phyloP scores from a whole-genome alignment of 2,113 vertebrate species.

The Gallinago media region DNA sequence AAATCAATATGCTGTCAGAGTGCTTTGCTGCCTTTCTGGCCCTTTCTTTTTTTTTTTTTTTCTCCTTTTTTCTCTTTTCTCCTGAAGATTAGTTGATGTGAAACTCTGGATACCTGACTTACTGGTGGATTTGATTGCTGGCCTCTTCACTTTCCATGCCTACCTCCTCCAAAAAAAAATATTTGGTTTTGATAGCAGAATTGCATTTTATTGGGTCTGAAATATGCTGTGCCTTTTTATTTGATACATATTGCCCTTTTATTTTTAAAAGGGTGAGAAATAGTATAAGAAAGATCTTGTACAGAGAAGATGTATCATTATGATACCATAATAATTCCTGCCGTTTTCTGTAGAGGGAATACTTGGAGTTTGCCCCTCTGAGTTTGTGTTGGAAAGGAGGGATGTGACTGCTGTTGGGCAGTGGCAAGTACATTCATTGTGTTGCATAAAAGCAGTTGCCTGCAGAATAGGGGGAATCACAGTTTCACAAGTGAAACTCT shows the following conservation, averaged over 20 bases:
- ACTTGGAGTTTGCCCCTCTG: background rate
- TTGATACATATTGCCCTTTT: background rate
- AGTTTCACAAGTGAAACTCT: background rate
- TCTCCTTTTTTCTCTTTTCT: accelerated
- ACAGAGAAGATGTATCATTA: background rate
- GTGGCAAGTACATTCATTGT: background rate
- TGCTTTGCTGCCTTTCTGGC: too few relatives aligned
- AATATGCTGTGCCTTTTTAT: background rate
- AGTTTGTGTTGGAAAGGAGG: background rate
- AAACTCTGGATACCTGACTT: background rate
- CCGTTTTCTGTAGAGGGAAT: background rate
- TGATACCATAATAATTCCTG: background rate
- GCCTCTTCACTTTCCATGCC: background rate
- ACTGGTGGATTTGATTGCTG: background rate
- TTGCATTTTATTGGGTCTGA: background rate
- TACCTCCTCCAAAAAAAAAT: background rate
- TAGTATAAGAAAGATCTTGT: background rate
- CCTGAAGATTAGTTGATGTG: background rate
- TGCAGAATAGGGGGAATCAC: background rate
- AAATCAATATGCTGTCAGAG: too few relatives aligned
- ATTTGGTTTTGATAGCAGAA: background rate
- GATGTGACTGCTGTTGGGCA: background rate
- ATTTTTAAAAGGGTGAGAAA: background rate
- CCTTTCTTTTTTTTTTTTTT: too few relatives aligned
- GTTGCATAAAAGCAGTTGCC: background rate